Base-by-base conservation (phyloP, 1,140 invertebrate genomes). In the Frieseomelitta varia region DNA sequence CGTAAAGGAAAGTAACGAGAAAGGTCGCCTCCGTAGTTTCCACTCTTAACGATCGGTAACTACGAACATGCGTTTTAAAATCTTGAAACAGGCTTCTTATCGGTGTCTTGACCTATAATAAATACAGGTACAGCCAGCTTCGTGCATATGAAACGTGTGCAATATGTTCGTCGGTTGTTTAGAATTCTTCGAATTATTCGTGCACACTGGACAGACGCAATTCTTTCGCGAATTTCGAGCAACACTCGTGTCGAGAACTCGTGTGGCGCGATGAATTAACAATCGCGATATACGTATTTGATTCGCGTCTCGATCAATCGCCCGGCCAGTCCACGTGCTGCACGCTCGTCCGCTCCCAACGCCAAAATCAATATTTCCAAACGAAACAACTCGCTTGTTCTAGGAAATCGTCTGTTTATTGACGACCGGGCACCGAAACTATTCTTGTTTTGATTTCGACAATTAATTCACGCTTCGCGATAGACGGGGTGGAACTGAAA, bases 1-100 rank as follows among this genome's bases (percentile, higher is more conserved):
- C 30, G 84, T 34, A 78, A 88, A 68, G 61, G 58, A 76, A 85
- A 82, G 75, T 69, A 76, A 55, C 58, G 47, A 63, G 56, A 85
- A 83, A 88, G 84, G 71, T 85, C 58, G 69, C 0, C 67, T 11
- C 19, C 47, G 24, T 10, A 2, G 77, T 58, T 55, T 34, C 58
- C 1, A 6, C n/a, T 8, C 11, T 19, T 27, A 24, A 39, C 14
- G 24, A 19, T 19, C 30, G n/a, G 76, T 77, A 79, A 79, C 71
- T 63, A 27, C 27, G 47, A 75, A 55, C 47, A 15, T 47, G 8
- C 8, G 39, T 47, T 8, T 47, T 8, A 47, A 47, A 47, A 27
- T 47, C 21, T 56, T 19, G 53, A 17, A 17, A 76, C 24, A 30
- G 1, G 15, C n/a, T n/a, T 1, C 34, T 19, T 11, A 19, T 27